phyloP scores from a whole-genome alignment of 2,888 invertebrate genomes.

The Drosophila fungiperda region DNA sequence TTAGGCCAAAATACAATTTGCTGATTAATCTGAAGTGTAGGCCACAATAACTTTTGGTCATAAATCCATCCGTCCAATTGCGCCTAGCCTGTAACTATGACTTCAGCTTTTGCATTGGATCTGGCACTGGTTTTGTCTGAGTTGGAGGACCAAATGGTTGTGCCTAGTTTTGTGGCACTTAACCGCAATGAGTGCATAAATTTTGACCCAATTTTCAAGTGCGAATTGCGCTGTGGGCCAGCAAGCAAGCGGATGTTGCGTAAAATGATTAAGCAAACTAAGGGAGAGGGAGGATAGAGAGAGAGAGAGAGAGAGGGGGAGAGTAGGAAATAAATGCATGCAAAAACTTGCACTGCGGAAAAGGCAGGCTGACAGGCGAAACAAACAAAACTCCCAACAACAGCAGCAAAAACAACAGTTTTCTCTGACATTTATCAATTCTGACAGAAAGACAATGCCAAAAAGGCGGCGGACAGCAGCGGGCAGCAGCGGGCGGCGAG shows the following conservation, averaged over 20 bases:
- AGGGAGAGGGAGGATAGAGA: not conserved
- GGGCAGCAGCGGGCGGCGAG: not conserved
- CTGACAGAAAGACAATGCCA: slow-evolving; percentile 74
- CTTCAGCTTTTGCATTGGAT: not conserved
- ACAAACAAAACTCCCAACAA: slow-evolving; percentile 63
- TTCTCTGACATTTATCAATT: slow-evolving; percentile 77
- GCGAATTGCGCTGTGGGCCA: slow-evolving; percentile 52
- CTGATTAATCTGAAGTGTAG: slow-evolving; percentile 78
- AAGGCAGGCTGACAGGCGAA: slow-evolving; percentile 38
- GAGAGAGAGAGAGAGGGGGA: not conserved
- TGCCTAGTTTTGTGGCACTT: slow-evolving; percentile 42
- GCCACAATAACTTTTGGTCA: slow-evolving; percentile 70
- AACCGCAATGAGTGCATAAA: slow-evolving; percentile 76
- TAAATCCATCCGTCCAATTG: slow-evolving; percentile 68
- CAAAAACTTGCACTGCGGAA: slow-evolving; percentile 63
- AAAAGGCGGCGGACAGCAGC: slow-evolving; percentile 24
- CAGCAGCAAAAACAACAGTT: slow-evolving; percentile 16
- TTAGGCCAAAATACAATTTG: slow-evolving; percentile 79
- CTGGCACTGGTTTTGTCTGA: not conserved
- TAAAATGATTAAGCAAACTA: slow-evolving; percentile 66
- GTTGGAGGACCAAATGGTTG: slow-evolving; percentile 48
- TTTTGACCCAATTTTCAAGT: slow-evolving; percentile 78
- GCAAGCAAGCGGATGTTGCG: slow-evolving; percentile 68
- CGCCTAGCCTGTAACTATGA: slow-evolving; percentile 18
- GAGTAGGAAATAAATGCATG: slow-evolving; percentile 33